Evolutionary conservation across 2,113 vertebrate species (phyloP).

Genomic region (Choloepus hoffmanni): DNA sequence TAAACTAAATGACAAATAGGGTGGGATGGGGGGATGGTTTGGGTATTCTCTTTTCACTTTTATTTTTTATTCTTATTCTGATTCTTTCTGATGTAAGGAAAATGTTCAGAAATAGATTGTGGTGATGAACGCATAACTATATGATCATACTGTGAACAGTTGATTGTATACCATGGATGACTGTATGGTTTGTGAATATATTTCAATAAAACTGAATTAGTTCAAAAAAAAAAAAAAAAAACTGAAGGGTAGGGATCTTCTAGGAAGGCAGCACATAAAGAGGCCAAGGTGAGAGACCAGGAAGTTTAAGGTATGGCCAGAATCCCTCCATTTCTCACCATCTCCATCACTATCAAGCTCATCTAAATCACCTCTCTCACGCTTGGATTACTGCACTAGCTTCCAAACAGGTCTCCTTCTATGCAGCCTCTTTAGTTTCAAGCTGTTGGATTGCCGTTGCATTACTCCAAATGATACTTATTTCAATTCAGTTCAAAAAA

Average conservation of each 20-base stretch:
- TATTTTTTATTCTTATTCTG: too few relatives aligned
- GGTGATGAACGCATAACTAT: too few relatives aligned
- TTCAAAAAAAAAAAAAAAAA: too few relatives aligned
- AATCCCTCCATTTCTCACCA: neutral
- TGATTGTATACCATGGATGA: too few relatives aligned
- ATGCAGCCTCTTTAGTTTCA: neutral
- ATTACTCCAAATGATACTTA: constrained; percentile 47
- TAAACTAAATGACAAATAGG: too few relatives aligned
- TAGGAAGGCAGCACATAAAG: neutral
- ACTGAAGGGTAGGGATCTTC: neutral
- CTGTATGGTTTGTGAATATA: too few relatives aligned
- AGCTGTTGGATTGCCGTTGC: neutral
- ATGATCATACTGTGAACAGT: too few relatives aligned
- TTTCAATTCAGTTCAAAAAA: constrained; percentile 53
- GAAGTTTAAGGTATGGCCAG: neutral
- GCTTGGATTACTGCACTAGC: neutral
- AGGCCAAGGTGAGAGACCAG: neutral
- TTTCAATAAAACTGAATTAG: too few relatives aligned
- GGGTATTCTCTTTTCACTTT: too few relatives aligned
- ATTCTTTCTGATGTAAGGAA: too few relatives aligned
- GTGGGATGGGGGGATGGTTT: too few relatives aligned
- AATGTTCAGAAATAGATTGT: too few relatives aligned
- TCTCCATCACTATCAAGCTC: neutral
- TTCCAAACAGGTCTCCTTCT: neutral
- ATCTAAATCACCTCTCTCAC: neutral